Percentiles rank a stretch among this genome's conserved stretches.
These are phyloP conservation scores for Anarsia innoxiella DNA, from an alignment of 2,888 invertebrate species.

Conservation along the genomic window DNA sequence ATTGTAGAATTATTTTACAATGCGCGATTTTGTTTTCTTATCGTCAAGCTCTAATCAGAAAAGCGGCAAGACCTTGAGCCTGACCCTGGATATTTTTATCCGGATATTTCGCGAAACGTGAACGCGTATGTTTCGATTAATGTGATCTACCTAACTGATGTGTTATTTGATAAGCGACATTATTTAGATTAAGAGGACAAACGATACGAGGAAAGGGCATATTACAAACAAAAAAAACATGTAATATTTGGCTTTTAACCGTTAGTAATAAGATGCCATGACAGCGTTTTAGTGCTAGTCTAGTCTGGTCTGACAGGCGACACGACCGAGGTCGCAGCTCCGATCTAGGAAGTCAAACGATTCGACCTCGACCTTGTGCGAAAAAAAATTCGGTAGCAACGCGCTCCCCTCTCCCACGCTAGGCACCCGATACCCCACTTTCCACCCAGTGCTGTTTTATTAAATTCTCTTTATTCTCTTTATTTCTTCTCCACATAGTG, in stretches of 20 bases:
- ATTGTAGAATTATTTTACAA: constrained; percentile 36
- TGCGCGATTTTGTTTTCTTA: constrained; percentile 39
- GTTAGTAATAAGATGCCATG: too few species aligned
- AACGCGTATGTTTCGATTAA: constrained; percentile 45
- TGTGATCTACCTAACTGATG: constrained; percentile 39
- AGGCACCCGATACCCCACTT: not conserved
- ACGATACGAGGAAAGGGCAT: too few species aligned
- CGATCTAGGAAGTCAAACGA: constrained; percentile 70
- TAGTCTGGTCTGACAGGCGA: constrained; percentile 26
- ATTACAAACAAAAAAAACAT: too few species aligned
- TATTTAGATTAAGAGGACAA: too few species aligned
- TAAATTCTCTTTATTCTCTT: not conserved
- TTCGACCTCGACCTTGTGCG: constrained; percentile 70
- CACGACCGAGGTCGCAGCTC: constrained; percentile 35
- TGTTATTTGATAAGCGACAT: too few species aligned
- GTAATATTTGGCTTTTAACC: too few species aligned
- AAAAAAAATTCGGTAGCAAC: constrained; percentile 63
- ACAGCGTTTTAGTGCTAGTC: too few species aligned
- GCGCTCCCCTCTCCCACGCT: constrained; percentile 24
- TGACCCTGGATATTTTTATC: constrained; percentile 73
- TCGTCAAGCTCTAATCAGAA: constrained; percentile 66
- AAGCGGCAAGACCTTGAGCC: constrained; percentile 66
- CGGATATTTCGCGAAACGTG: constrained; percentile 63
- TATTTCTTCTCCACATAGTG: too few species aligned
- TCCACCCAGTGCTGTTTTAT: not conserved